Conservation (phyloP, 2,113 vertebrate genomes). For the Mugil cephalus region DNA sequence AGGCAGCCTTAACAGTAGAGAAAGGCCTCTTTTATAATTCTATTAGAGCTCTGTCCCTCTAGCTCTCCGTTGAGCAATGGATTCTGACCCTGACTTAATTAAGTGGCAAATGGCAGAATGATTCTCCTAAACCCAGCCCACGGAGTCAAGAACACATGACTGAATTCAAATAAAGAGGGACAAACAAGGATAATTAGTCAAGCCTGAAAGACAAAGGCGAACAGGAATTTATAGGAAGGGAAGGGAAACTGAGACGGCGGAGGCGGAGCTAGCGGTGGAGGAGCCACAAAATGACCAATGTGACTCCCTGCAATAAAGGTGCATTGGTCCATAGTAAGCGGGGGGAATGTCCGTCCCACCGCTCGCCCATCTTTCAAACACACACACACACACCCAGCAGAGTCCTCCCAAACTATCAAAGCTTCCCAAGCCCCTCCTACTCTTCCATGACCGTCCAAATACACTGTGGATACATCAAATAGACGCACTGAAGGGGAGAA, state of each 20-base stretch:
- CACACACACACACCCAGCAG: conserved; percentile 39
- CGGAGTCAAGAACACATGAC: conserved; percentile 86
- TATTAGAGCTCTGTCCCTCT: conserved; percentile 75
- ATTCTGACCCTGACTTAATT: conserved; percentile 85
- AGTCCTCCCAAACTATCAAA: conserved; percentile 80
- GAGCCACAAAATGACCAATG: conserved; percentile 72
- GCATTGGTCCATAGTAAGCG: conserved; percentile 69
- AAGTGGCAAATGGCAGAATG: conserved; percentile 86
- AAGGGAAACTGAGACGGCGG: conserved; percentile 68
- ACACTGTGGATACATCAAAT: conserved; percentile 77
- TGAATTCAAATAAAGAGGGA: conserved; percentile 85
- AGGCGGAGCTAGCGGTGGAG: conserved; percentile 64
- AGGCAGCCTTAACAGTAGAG: conserved; percentile 67
- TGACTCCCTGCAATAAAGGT: conserved; percentile 70
- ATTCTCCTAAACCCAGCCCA: conserved; percentile 83
- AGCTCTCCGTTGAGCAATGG: conserved; percentile 76
- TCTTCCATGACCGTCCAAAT: conserved; percentile 55
- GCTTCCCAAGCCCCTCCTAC: conserved; percentile 63
- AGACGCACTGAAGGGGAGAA: conserved; percentile 76
- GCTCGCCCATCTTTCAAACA: conserved; percentile 69
- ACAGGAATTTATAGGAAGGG: conserved; percentile 80
- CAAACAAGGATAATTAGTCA: conserved; percentile 89
- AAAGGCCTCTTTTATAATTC: conserved; percentile 80
- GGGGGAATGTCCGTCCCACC: conserved; percentile 78
- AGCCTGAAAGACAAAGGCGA: conserved; percentile 83